Conservation (phyloP, 2,888 invertebrate species). For the Pristionchus arcanus region DNA sequence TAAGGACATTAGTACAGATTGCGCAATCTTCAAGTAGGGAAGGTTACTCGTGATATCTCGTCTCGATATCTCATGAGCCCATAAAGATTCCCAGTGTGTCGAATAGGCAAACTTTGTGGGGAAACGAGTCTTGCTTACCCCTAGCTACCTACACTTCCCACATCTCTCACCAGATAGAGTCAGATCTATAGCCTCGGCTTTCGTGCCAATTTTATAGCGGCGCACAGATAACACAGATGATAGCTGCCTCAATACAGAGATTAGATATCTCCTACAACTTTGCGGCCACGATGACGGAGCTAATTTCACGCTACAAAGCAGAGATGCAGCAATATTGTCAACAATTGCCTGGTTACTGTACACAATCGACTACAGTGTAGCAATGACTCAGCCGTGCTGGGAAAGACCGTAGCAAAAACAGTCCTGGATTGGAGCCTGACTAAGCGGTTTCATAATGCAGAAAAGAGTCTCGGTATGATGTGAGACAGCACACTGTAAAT, state of each 20-base stretch:
- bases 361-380: background rate
- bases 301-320: background rate
- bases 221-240: background rate
- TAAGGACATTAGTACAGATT: background rate
- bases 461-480: no score
- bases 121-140: background rate
- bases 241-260: background rate
- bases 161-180: background rate
- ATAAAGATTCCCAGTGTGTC: background rate
- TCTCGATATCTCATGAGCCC: background rate
- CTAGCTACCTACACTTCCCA: background rate
- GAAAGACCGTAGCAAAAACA: no score
- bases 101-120: background rate
- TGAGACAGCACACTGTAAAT: no score
- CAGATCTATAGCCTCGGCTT: background rate
- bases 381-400: no score
- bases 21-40: background rate
- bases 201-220: background rate
- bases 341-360: background rate
- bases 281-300: background rate
- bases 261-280: background rate
- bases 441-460: no score
- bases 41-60: background rate
- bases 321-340: background rate
- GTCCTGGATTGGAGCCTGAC: no score